Evolutionary conservation across 1,140 invertebrate species (phyloP).

Genomic region (Lucilia sericata): DNA sequence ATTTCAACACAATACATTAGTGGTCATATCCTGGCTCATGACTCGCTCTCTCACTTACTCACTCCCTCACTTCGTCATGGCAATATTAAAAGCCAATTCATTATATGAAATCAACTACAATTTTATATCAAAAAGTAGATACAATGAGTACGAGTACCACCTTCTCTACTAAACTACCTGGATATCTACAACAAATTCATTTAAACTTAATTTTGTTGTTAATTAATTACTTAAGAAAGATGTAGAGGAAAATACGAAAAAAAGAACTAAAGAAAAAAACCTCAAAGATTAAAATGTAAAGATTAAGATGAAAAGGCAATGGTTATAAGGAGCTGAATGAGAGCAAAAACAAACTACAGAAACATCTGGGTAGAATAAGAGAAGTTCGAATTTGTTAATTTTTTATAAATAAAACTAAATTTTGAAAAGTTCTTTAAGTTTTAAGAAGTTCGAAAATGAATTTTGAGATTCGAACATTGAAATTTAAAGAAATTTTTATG

Average conservation of each 20-base stretch:
- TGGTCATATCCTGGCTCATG: not conserved
- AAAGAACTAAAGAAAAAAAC: not conserved
- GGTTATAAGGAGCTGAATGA: no score
- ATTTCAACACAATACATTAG: constrained; percentile 12
- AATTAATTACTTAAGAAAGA: constrained; percentile 7
- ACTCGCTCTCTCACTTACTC: not conserved
- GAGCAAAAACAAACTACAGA: no score
- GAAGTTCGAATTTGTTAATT: no score
- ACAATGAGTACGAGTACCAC: no score
- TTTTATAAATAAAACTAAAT: no score
- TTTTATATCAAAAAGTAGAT: not conserved
- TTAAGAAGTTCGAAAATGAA: no score
- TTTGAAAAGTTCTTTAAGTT: no score
- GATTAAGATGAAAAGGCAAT: not conserved
- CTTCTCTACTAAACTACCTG: no score
- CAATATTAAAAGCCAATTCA: constrained; percentile 2
- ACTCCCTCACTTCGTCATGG: not conserved
- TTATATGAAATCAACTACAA: constrained; percentile 9
- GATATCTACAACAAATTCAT: not conserved
- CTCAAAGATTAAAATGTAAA: not conserved
- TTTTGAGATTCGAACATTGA: no score
- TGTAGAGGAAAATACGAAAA: not conserved
- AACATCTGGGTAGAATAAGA: no score
- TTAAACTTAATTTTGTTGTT: constrained; percentile 4
- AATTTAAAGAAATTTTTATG: no score